Base-by-base conservation (phyloP, 2,888 invertebrate species). In the Harpalus rubripes region DNA sequence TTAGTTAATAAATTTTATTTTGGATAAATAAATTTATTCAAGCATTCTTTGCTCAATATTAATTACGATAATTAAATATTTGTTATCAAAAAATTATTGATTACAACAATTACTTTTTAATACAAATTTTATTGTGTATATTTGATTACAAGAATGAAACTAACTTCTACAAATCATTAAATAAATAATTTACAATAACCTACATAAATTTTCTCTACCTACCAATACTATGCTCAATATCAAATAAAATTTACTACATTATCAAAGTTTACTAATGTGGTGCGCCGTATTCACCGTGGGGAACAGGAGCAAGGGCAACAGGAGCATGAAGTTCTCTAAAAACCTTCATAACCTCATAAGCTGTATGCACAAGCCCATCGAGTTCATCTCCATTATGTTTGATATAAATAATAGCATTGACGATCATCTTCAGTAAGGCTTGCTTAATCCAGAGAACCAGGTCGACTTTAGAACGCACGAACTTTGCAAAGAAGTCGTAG, bases 401-500 rank as follows among this genome's bases (percentile, higher is more conserved):
- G 16, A 74, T 10, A 2, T 26, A 18, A 16, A 74, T 10, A 8
- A 18, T 44, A 2, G 10, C 8, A 0, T 16, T 15, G 26, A 74
- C 18, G 7, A 74, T 26, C 72, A 44, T 10, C 10, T n/a, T 15
- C 6, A 68, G 12, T 12, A 68, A 7, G 15, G 16, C n/a, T 68
- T 18, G 1, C 18, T 74, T 44, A 4, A 74, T 16, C 72, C 72
- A 44, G 18, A 74, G 16, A 10, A 74, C 10, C 44, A 44, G 10
- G 44, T 74, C 72, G 18, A 74, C 72, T 18, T 74, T 74, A 15
- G 44, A 1, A 5, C 72, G 41, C 8, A 74, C 18, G 7, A 74
- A 12, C 44, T 44, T 74, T 18, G 72, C 72, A 5, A 74, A 16
- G 52, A 74, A 74, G 72, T 74, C 72, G 44, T 44, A 74, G 44